These are phyloP conservation scores for Dendrophyllia cribrosa DNA, from an alignment of 64 coral and sea anemone genomes.

Conservation along the genomic window DNA sequence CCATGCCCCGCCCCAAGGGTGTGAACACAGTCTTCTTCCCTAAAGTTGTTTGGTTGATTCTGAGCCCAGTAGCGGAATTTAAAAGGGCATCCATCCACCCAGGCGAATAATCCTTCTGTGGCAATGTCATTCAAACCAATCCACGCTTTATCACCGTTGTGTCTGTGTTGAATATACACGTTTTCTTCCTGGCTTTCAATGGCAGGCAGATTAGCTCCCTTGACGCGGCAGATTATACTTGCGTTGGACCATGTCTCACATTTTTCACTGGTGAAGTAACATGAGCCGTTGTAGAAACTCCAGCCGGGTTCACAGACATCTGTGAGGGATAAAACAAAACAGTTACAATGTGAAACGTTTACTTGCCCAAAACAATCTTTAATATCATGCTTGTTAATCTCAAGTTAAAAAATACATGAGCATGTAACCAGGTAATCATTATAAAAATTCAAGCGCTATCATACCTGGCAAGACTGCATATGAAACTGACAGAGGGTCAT, in stretches of 20 bases:
- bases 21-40: slow-evolving; percentile 74
- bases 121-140: slow-evolving; percentile 83
- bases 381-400: too few species aligned
- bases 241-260: slow-evolving; percentile 63
- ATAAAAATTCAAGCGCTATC: background rate
- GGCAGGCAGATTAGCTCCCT: slow-evolving; percentile 35
- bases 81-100: slow-evolving; percentile 61
- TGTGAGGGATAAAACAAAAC: background rate
- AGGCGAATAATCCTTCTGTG: slow-evolving; percentile 68
- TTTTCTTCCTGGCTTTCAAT: slow-evolving; percentile 86
- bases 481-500: slow-evolving; percentile 39
- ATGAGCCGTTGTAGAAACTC: slow-evolving; percentile 82
- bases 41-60: slow-evolving; percentile 68
- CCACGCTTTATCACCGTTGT: slow-evolving; percentile 77
- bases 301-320: slow-evolving; percentile 66
- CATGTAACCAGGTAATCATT: too few species aligned
- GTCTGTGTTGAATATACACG: slow-evolving; percentile 68
- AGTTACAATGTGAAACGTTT: background rate
- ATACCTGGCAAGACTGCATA: slow-evolving; percentile 30
- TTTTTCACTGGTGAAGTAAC: slow-evolving; percentile 66
- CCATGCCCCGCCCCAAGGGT: slow-evolving; percentile 23
- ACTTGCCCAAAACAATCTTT: background rate
- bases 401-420: too few species aligned
- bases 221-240: slow-evolving; percentile 25
- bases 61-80: slow-evolving; percentile 73